Evolutionary conservation across 2,113 vertebrate genomes (phyloP), one percentile per base, ranked within the genome.

Genomic region (Cettia cetti): DNA sequence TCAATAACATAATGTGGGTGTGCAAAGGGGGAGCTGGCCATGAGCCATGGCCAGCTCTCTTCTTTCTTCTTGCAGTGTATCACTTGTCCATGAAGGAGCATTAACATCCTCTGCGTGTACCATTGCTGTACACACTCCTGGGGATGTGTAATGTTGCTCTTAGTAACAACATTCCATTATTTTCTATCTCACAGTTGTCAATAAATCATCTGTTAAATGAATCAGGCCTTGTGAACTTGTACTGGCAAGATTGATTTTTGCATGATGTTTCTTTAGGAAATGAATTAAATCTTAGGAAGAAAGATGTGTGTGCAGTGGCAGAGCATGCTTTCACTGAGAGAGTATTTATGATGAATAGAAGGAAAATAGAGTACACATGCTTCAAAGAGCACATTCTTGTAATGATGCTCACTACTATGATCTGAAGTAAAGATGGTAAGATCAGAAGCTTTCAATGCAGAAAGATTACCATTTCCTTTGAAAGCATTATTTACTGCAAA

Each of bases 331-430:
- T 88, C 59, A 54, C 56, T n/a, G 80, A 76, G 86, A 90, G 86
- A 71, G 76, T 92, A 81, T 96, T 95, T 92, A 82, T 96, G 96
- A 95, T 83, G 85, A 95, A 82, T 80, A 77, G 82, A 72, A 82
- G 83, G 86, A 72, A 96, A 92, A 86, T 40, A 57, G 89, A 96
- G 77, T 82, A 56, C 82, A 76, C 66, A 90, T 86, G 91, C 94
- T 97, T 95, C 95, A 95, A 94, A 95, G 94, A 95, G 59, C 86
- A 93, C 90, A 78, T 94, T 96, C 83, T 95, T 94, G 87, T 96
- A 96, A 93, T 89, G 92, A 96, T 92, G 91, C 86, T 65, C 82
- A 50, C 49, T 45, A 69, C 93, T 95, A 60, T 16, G 79, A 92
- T 89, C 87, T 81, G 89, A 96, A 95, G 90, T 85, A 91, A 93